These are phyloP conservation scores for Odontophorus gujanensis DNA, from an alignment of 2,113 vertebrate species.

Conservation along the genomic window DNA sequence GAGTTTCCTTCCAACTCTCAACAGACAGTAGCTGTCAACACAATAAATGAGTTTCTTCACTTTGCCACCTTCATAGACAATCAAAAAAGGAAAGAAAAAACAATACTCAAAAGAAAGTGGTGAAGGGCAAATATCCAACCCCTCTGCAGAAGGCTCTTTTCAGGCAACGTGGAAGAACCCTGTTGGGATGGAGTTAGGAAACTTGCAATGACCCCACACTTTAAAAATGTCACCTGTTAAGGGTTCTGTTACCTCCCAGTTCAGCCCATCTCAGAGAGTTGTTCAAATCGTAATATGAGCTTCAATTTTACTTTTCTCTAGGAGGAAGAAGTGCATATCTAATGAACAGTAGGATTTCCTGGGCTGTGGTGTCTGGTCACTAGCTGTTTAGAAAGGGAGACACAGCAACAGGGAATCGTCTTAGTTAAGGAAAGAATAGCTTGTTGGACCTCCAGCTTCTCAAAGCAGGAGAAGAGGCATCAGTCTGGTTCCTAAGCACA, in stretches of 20 bases:
- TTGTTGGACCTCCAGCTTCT: not conserved
- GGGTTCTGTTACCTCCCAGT: not conserved
- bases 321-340: not conserved
- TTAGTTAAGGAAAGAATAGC: not conserved
- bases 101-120: not conserved
- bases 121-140: not conserved
- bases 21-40: too few relatives aligned
- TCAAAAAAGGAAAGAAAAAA: too few relatives aligned
- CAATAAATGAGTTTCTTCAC: too few relatives aligned
- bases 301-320: conserved; percentile 35
- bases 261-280: not conserved
- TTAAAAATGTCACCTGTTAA: not conserved
- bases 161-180: not conserved
- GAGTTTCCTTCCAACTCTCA: too few relatives aligned
- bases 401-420: not conserved
- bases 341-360: not conserved
- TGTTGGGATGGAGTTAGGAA: not conserved
- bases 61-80: too few relatives aligned
- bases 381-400: not conserved
- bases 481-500: not conserved
- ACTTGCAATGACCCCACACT: not conserved
- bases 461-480: not conserved
- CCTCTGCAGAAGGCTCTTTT: not conserved
- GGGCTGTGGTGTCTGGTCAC: not conserved
- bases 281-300: not conserved